Evolutionary conservation across 2,113 vertebrate genomes (phyloP), one percentile per base, ranked within the genome.

Genomic region (Chauna torquata): DNA sequence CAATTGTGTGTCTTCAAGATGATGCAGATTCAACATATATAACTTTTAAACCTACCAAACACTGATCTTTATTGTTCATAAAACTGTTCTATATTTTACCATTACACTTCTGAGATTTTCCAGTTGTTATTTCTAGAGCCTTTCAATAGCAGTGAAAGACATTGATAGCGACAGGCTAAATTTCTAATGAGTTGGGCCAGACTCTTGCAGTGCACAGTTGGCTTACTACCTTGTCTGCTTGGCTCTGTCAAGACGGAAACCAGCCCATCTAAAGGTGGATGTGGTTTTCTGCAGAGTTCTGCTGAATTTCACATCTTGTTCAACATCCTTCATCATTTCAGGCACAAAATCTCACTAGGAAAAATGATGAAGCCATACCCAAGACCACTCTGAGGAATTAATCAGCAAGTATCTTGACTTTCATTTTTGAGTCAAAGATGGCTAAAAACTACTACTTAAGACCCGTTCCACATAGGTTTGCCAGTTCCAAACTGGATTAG

Each of bases 191-290:
- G 7, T 13, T 71, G 61, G 64, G 25, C 50, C 54, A 81, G 50
- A 15, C 30, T 66, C 58, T n/a, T 20, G 11, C n/a, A 52, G 23
- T 34, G 36, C 9, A 4, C 1, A 3, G 28, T 27, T 84, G 78
- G 47, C 17, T 64, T 49, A 25, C 58, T n/a, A 0, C n/a, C 28
- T 23, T 30, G 7, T 4, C 0, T 25, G 5, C 6, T 4, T 17
- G 36, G 30, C 32, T 59, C 62, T 66, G 19, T 12, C n/a, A 66
- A 11, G 32, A 47, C 36, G 9, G 11, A 55, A 50, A 20, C 28
- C 57, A 68, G 40, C 80, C 62, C 4, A 18, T 78, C 65, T 75
- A 16, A 36, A 55, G 18, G 13, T 61, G 28, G 55, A 69, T 22
- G 54, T 6, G 36, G 24, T 65, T 94, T 79, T 83, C 54, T 85